A percentile compares a stretch with the other conserved stretches of the same genome.
phyloP scores from a whole-genome alignment of 35 echinoderm and acorn worm species.

The Hemicentrotus pulcherrimus region DNA sequence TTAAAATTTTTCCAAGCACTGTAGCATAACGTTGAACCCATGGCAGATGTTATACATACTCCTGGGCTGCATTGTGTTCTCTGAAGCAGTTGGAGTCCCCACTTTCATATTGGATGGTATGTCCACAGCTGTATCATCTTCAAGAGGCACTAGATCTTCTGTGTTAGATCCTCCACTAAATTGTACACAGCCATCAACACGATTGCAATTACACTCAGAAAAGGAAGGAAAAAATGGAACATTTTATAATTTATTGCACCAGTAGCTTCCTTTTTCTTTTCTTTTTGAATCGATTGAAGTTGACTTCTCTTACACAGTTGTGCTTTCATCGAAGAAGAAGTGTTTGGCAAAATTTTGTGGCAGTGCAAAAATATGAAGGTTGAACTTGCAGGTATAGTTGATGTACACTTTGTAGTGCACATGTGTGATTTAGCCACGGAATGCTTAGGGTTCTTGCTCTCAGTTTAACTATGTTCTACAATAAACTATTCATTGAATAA shows the following conservation, averaged over 20 bases:
- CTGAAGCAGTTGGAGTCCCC: too few relatives aligned
- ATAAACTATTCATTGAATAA: not conserved
- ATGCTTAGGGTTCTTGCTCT: not conserved
- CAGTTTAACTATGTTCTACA: not conserved
- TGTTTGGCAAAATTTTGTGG: conserved; percentile 1
- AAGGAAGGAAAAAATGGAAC: not conserved
- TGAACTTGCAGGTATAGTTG: not conserved
- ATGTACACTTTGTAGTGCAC: not conserved
- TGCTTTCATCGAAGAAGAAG: not conserved
- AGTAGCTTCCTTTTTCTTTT: too few relatives aligned
- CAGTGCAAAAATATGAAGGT: not conserved
- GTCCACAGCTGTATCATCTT: not conserved
- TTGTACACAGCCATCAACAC: not conserved
- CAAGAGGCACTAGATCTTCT: not conserved
- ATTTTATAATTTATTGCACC: too few relatives aligned
- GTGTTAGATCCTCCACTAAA: not conserved
- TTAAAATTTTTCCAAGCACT: not conserved
- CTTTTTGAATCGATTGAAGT: too few relatives aligned
- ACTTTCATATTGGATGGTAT: not conserved
- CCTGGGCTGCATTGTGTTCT: too few relatives aligned
- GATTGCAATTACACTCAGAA: not conserved
- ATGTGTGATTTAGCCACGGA: not conserved
- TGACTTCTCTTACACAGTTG: too few relatives aligned
- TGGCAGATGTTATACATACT: too few relatives aligned
- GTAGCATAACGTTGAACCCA: not conserved